Base-by-base conservation (phyloP, 2,888 invertebrate species). In the Latheticus oryzae region DNA sequence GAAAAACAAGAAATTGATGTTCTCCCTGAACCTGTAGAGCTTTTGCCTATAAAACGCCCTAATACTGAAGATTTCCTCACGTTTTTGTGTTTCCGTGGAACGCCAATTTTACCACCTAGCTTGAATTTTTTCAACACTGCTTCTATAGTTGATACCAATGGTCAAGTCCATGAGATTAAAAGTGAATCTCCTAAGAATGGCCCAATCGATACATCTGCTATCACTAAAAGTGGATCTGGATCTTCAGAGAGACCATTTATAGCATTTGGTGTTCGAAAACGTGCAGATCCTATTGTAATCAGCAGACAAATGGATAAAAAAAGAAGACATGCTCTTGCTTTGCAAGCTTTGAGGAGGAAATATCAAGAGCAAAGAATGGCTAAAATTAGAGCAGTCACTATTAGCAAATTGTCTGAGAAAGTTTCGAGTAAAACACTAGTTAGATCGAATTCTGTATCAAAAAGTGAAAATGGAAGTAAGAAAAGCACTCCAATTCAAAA, bases 51-150 rank as follows among this genome's bases (percentile, higher is more conserved):
- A 63, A 87, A 87, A 72, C 81, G 90, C 67, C 91, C 92, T 13
- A 90, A 89, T 72, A 91, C 93, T 1, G 91, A 92, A 80, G 93
- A 93, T 76, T 93, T 93, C 73, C 77, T 93, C 32, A 92, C 91
- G 40, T 93, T 91, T 78, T 80, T 93, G 8, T 93, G 93, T 76
- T 89, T 91, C 71, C 83, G 93, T 76, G 90, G 92, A 23, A 90
- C 90, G 12, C 82, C 87, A 4, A 84, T 87, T 37, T 76, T 91
- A 58, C 91, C 91, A 13, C 84, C 89, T 1, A 87, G 84, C 65
- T 78, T 91, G 63, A 88, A 89, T 75, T 89, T 88, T 73, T 86
- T 91, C 73, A 83, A 86, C 71, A 72, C 77, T 37, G 78, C 81
- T 3, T 76, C 80, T 16, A 75, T 76, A 61, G 75, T 74, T n/a